Percentiles rank a stretch among this genome's conserved stretches.
Evolutionary conservation across 2,113 vertebrate species (phyloP).

Genomic region (Daubentonia madagascariensis): DNA sequence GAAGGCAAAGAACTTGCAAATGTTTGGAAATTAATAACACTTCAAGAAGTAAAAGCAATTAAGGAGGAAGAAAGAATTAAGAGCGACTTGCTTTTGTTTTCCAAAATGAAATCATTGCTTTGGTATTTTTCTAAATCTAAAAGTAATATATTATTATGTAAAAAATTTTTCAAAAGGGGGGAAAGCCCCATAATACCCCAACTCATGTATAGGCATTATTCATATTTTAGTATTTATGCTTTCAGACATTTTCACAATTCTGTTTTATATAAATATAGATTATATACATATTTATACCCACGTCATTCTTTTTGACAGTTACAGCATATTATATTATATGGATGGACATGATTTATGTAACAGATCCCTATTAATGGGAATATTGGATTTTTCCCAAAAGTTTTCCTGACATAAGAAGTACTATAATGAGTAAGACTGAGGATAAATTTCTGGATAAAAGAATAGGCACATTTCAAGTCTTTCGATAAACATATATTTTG

Average conservation of each 20-base stretch:
- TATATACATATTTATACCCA: neutral
- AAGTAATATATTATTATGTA: neutral
- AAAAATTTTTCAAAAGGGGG: neutral
- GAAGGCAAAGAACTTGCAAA: neutral
- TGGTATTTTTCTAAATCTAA: neutral
- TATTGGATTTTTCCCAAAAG: neutral
- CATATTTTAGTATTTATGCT: neutral
- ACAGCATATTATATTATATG: neutral
- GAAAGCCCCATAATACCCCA: neutral
- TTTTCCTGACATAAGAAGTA: neutral
- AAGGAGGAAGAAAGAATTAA: neutral
- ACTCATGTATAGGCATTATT: neutral
- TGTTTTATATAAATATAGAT: neutral
- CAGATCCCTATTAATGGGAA: neutral
- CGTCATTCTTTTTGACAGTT: neutral
- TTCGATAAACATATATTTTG: neutral
- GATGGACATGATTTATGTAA: neutral
- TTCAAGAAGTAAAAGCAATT: slow-evolving; percentile 15
- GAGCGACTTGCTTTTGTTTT: slow-evolving; percentile 7
- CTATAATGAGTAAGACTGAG: neutral
- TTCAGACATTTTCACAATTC: neutral
- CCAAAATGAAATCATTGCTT: slow-evolving; percentile 25
- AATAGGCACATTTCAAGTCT: neutral
- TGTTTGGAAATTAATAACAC: neutral
- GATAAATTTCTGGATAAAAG: neutral